These are phyloP conservation scores for Arnoldichthys spilopterus DNA, from an alignment of 2,797 vertebrate genomes.

Conservation along the genomic window DNA sequence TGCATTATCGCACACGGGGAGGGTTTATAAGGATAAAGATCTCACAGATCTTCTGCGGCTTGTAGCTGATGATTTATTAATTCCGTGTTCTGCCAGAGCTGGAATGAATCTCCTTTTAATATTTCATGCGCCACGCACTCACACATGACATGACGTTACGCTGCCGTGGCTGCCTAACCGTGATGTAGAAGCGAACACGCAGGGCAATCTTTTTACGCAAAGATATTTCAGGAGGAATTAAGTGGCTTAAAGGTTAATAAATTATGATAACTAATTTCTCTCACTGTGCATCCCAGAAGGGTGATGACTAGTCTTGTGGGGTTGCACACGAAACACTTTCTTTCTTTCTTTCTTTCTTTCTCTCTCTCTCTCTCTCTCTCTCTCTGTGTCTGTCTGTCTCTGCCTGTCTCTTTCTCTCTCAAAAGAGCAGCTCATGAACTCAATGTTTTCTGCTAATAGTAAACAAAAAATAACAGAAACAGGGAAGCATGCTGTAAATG, in stretches of 20 bases:
- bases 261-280: slow-evolving; percentile 29
- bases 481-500: background rate
- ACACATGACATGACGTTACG: slow-evolving; percentile 26
- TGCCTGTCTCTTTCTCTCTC: background rate
- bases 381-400: too few species aligned
- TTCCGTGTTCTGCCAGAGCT: slow-evolving; percentile 68
- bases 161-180: background rate
- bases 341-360: too few species aligned
- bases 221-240: slow-evolving; percentile 22
- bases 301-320: slow-evolving; percentile 17
- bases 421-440: background rate
- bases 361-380: background rate
- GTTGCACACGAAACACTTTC: background rate
- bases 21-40: slow-evolving; percentile 60
- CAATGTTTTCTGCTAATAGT: slow-evolving; percentile 18
- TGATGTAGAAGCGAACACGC: slow-evolving; percentile 13
- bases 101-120: slow-evolving; percentile 74
- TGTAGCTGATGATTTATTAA: slow-evolving; percentile 75
- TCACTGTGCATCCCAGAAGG: background rate
- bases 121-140: slow-evolving; percentile 67
- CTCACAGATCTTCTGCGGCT: slow-evolving; percentile 58
- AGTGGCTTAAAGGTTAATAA: slow-evolving; percentile 22
- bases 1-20: slow-evolving; percentile 1
- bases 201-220: background rate
- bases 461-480: slow-evolving; percentile 1